Evolutionary conservation across 2,797 vertebrate genomes (phyloP).

Genomic region (Euphonia xanthogaster): DNA sequence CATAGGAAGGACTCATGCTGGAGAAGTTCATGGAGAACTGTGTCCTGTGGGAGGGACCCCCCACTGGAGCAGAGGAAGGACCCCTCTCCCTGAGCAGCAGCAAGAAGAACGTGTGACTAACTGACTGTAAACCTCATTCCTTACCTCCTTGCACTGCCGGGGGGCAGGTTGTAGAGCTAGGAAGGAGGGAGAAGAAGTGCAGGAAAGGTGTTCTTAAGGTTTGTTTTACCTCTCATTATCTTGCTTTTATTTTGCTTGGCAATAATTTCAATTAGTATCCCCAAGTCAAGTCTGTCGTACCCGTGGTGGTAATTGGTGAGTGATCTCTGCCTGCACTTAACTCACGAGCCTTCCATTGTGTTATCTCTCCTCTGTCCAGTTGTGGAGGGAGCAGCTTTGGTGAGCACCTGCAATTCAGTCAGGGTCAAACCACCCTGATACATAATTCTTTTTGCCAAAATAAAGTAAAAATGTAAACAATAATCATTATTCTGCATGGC

Average conservation of each 20-base stretch:
- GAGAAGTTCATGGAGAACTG: not conserved
- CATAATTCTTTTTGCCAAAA: not conserved
- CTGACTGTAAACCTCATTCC: not conserved
- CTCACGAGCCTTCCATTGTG: accelerated
- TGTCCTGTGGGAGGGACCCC: not conserved
- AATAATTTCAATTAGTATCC: not conserved
- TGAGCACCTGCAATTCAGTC: not conserved
- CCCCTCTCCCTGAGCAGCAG: not conserved
- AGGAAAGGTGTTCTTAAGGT: not conserved
- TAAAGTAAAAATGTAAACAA: not conserved
- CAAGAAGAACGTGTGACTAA: not conserved
- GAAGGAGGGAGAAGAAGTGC: not conserved
- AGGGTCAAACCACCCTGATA: not conserved
- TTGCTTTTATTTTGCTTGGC: not conserved
- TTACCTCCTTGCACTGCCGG: not conserved
- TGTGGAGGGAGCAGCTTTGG: not conserved
- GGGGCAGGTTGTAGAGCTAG: not conserved
- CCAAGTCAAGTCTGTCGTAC: not conserved
- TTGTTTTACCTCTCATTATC: not conserved
- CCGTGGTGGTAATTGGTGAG: not conserved
- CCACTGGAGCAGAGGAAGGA: not conserved
- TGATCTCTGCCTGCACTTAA: not conserved
- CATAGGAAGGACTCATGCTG: not conserved
- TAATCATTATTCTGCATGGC: not conserved
- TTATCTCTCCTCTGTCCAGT: not conserved